These are phyloP conservation scores for Lepus timidus DNA, from an alignment of 2,113 vertebrate species.

Conservation along the genomic window DNA sequence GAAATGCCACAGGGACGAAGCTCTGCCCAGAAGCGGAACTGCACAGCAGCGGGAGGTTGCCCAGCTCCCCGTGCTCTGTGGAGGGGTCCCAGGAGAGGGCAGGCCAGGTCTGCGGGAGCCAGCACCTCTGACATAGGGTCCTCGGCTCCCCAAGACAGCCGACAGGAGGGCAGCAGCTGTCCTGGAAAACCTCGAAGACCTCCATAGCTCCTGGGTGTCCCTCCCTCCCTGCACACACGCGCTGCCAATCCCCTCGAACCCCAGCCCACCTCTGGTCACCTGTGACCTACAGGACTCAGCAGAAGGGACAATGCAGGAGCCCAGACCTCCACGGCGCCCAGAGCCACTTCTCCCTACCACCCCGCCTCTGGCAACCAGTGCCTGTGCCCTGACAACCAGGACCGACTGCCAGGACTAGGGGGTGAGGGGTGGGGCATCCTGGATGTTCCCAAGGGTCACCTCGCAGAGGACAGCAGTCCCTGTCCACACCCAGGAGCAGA, in stretches of 20 bases:
- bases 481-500: fast-evolving
- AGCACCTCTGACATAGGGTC: not conserved
- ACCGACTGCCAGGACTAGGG: not conserved
- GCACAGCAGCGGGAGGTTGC: not conserved
- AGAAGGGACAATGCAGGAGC: not conserved
- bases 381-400: too few relatives aligned
- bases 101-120: not conserved
- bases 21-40: not conserved
- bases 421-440: too few relatives aligned
- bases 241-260: not conserved
- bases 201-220: too few relatives aligned
- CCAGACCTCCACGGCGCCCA: fast-evolving
- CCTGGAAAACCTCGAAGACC: not conserved
- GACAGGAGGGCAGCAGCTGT: too few relatives aligned
- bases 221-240: too few relatives aligned
- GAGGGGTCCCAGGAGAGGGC: not conserved
- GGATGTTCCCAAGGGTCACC: fast-evolving
- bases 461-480: not conserved
- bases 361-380: not conserved
- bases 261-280: not conserved
- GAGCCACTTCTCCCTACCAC: not conserved
- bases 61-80: fast-evolving
- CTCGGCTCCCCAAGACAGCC: fast-evolving
- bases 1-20: not conserved
- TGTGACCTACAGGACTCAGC: not conserved